Evolutionary conservation across 2,888 invertebrate species (phyloP).

Genomic region (Eupeodes latifasciatus): DNA sequence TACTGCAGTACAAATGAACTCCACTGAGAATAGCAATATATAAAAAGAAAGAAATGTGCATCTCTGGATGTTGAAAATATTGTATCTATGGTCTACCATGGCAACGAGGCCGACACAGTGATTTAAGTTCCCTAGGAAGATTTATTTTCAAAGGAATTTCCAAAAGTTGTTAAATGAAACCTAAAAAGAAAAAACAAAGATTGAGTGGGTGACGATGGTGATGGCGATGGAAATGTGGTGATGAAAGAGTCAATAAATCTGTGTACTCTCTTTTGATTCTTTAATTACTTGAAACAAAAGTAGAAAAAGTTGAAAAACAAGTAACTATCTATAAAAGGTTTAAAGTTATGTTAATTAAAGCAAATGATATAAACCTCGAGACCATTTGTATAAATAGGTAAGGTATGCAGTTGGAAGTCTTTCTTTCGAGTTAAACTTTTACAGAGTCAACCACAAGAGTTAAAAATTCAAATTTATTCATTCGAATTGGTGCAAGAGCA

Average conservation of each 20-base stretch:
- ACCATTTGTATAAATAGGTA: constrained; percentile 4
- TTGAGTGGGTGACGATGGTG: constrained; percentile 9
- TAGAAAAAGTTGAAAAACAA: not conserved
- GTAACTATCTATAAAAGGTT: not conserved
- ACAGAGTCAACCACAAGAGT: constrained; percentile 54
- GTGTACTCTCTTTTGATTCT: constrained; percentile 49
- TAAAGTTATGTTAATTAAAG: constrained; percentile 61
- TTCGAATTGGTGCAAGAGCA: constrained; percentile 58
- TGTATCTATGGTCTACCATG: not conserved
- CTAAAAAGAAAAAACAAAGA: constrained; percentile 18
- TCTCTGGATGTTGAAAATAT: not conserved
- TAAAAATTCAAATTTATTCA: constrained; percentile 74
- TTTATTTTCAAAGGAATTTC: constrained; percentile 63
- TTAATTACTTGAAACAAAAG: constrained; percentile 57
- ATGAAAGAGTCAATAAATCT: constrained; percentile 1
- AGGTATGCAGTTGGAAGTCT: not conserved
- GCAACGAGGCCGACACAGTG: not conserved
- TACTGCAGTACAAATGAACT: constrained; percentile 7
- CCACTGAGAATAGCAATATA: constrained; percentile 7
- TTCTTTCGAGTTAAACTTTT: not conserved
- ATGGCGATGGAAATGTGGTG: not conserved
- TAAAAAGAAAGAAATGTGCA: constrained; percentile 6
- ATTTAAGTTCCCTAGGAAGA: constrained; percentile 39
- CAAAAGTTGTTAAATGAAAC: constrained; percentile 43
- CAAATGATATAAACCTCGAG: constrained; percentile 10